Evolutionary conservation across 2,797 vertebrate species (phyloP).

Genomic region (Myioborus miniatus): DNA sequence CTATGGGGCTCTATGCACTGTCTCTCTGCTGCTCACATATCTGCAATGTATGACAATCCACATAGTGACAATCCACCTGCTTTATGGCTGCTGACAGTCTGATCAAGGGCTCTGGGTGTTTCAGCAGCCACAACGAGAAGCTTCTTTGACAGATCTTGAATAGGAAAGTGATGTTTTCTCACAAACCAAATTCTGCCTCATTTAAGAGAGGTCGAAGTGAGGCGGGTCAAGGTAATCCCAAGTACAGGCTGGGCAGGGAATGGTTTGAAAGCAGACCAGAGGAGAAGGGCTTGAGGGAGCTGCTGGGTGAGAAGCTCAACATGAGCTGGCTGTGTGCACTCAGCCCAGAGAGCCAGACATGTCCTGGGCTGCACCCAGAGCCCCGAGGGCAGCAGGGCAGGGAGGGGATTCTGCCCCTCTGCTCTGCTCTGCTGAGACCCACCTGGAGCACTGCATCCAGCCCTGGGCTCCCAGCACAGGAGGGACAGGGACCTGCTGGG

Average conservation of each 20-base stretch:
- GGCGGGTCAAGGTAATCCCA: not conserved
- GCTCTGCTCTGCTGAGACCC: not conserved
- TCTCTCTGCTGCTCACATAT: not conserved
- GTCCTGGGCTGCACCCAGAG: not conserved
- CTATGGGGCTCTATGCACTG: not conserved
- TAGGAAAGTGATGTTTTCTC: not conserved
- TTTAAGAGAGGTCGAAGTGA: not conserved
- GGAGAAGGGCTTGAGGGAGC: not conserved
- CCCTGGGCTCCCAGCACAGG: not conserved
- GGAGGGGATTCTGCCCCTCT: not conserved
- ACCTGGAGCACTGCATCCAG: not conserved
- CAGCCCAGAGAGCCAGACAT: not conserved
- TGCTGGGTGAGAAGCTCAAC: not conserved
- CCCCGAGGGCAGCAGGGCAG: not conserved
- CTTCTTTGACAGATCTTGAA: not conserved
- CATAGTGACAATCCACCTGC: not conserved
- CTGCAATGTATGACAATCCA: not conserved
- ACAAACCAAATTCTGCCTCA: not conserved
- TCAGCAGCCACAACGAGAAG: not conserved
- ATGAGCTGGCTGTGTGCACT: no score
- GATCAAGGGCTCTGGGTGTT: not conserved
- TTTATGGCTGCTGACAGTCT: not conserved
- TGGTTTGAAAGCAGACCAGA: not conserved
- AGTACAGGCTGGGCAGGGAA: not conserved
- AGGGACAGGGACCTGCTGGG: not conserved